Conservation (phyloP, 2,888 invertebrate genomes). For the Cheilosia scutellata region DNA sequence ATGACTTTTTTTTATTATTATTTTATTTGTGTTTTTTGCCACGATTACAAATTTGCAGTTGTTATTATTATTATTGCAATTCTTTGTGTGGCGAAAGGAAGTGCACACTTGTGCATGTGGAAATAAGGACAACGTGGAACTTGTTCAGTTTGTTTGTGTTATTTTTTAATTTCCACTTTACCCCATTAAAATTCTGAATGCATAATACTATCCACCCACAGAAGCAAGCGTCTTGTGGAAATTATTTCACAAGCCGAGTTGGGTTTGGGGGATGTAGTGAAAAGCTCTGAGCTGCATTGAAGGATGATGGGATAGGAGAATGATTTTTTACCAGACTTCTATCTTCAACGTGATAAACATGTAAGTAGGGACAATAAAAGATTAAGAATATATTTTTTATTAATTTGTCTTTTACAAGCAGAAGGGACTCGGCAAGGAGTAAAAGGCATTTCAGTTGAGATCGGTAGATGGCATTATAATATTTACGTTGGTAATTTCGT, state of each 20-base stretch:
- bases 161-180: slow-evolving; percentile 75
- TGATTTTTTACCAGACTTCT: slow-evolving; percentile 7
- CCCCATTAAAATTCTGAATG: slow-evolving; percentile 72
- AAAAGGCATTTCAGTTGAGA: slow-evolving; percentile 20
- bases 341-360: slow-evolving; percentile 27
- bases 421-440: neutral
- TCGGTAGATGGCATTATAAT: slow-evolving; percentile 21
- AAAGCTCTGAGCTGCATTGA: neutral
- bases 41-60: slow-evolving; percentile 65
- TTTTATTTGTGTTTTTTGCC: slow-evolving; percentile 16
- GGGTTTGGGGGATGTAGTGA: neutral
- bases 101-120: slow-evolving; percentile 59
- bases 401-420: slow-evolving; percentile 2
- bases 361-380: slow-evolving; percentile 49
- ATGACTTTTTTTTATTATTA: neutral
- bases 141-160: slow-evolving; percentile 67
- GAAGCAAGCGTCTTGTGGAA: slow-evolving; percentile 24
- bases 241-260: slow-evolving; percentile 51
- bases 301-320: neutral
- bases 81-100: slow-evolving; percentile 35
- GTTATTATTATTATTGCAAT: slow-evolving; percentile 65
- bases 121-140: slow-evolving; percentile 62
- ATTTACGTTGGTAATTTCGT: slow-evolving; percentile 52
- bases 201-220: slow-evolving; percentile 57
- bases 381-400: slow-evolving; percentile 39